phyloP scores from a whole-genome alignment of 2,113 vertebrate species.

The Rana temporaria region DNA sequence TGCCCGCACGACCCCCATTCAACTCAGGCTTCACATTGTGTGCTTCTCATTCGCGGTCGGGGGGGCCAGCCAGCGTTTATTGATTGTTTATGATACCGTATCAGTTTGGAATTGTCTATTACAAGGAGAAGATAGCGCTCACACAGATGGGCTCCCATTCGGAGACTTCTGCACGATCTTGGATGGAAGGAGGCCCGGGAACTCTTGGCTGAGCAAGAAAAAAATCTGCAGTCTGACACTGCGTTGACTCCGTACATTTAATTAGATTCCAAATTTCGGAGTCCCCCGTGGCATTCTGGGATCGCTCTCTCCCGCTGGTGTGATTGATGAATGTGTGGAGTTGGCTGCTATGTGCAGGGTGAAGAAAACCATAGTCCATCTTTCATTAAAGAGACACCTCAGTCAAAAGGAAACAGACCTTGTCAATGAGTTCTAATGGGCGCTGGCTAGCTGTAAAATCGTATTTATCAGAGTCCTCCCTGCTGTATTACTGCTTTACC shows the following conservation, averaged over 20 bases:
- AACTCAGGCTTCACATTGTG: no score
- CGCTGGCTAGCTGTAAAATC: background rate
- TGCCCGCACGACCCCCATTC: no score
- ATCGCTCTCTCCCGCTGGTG: background rate
- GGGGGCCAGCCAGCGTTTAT: background rate
- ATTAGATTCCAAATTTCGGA: conserved; percentile 13
- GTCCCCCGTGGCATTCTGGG: background rate
- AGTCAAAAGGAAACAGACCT: background rate
- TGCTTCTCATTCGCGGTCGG: no score
- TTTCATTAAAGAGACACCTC: background rate
- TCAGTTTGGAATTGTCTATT: conserved; percentile 1
- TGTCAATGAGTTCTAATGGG: no score
- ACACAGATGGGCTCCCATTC: conserved; percentile 5
- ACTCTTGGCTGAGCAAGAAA: background rate
- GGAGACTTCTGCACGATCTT: background rate
- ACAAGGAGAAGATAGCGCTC: background rate
- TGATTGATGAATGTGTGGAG: no score
- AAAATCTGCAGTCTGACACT: conserved; percentile 27
- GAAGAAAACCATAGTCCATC: no score
- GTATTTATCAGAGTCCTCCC: no score
- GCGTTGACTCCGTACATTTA: background rate
- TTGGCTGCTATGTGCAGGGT: no score
- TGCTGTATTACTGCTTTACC: no score
- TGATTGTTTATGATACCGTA: background rate
- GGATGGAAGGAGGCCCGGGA: background rate